Evolutionary conservation across 2,888 invertebrate species (phyloP).

Genomic region (Drosophila merina): DNA sequence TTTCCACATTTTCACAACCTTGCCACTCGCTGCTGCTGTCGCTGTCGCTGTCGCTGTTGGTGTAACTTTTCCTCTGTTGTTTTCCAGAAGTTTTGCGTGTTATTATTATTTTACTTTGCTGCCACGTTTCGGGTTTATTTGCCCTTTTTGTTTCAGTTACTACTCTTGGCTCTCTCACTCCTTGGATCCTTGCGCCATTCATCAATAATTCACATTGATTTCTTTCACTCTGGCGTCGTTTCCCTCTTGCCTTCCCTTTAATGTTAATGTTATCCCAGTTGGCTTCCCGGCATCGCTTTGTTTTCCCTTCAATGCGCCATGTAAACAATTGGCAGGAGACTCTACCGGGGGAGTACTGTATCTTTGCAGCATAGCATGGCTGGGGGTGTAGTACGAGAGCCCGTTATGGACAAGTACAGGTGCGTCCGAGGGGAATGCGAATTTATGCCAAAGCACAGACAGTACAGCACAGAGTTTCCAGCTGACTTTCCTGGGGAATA

Average conservation of each 20-base stretch:
- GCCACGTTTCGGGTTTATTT: constrained; percentile 60
- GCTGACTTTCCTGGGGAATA: constrained; percentile 28
- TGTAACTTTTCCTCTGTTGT: constrained; percentile 35
- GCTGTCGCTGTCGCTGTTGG: neutral
- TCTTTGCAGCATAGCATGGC: constrained; percentile 2
- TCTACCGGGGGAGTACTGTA: constrained; percentile 5
- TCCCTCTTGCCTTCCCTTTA: constrained; percentile 14
- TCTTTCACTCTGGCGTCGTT: constrained; percentile 33
- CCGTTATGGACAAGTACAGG: constrained; percentile 25
- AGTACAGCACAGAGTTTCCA: constrained; percentile 25
- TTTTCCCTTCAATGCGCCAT: constrained; percentile 49
- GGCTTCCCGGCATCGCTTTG: constrained; percentile 36
- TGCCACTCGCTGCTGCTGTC: neutral
- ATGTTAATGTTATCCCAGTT: constrained; percentile 45
- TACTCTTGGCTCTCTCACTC: constrained; percentile 10
- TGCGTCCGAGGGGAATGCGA: constrained; percentile 29
- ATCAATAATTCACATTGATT: constrained; percentile 81
- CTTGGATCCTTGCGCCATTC: constrained; percentile 54
- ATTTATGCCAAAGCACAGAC: constrained; percentile 25
- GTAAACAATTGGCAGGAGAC: constrained; percentile 64
- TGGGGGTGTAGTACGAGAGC: constrained; percentile 2
- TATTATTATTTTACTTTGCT: constrained; percentile 69
- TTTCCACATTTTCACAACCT: neutral
- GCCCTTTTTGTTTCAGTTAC: constrained; percentile 30
- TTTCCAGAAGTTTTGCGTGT: constrained; percentile 46